Percentiles rank a stretch among this genome's conserved stretches.
Conservation (phyloP, 2,888 invertebrate species). For the Ochropacha duplaris region DNA sequence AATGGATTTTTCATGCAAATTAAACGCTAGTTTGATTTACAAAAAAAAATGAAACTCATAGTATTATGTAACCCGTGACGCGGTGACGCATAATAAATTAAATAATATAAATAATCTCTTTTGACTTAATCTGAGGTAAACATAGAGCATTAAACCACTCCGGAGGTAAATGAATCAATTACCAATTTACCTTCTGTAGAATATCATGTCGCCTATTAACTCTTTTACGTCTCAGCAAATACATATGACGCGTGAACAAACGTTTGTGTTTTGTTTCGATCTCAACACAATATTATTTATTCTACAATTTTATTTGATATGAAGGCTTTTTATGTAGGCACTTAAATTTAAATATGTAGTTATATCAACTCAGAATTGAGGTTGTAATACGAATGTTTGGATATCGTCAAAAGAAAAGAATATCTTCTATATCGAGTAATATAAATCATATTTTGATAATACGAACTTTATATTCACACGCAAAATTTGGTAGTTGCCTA, state of each 20-base stretch:
- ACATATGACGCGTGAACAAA: background rate
- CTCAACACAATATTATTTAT: too few relatives aligned
- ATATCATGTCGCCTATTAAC: background rate
- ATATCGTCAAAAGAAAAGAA: background rate
- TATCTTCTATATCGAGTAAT: background rate
- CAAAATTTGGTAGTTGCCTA: slow-evolving; percentile 26
- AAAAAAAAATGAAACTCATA: too few relatives aligned
- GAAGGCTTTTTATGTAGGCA: background rate
- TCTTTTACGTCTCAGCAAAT: background rate
- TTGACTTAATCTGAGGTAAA: background rate
- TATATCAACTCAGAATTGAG: background rate
- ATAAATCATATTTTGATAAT: background rate
- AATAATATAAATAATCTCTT: too few relatives aligned
- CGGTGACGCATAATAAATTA: too few relatives aligned
- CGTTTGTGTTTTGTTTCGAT: background rate
- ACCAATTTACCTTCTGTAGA: background rate
- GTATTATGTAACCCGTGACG: too few relatives aligned
- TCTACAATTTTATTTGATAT: too few relatives aligned
- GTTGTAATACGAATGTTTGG: background rate
- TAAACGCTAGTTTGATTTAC: slow-evolving; percentile 14
- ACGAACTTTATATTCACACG: background rate
- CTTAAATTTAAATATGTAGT: too few relatives aligned
- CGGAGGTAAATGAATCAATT: too few relatives aligned
- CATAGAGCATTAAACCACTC: too few relatives aligned
- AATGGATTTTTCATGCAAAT: slow-evolving; percentile 39